Evolutionary conservation across 2,797 vertebrate genomes (phyloP).

Genomic region (Pelochelys cantorii): DNA sequence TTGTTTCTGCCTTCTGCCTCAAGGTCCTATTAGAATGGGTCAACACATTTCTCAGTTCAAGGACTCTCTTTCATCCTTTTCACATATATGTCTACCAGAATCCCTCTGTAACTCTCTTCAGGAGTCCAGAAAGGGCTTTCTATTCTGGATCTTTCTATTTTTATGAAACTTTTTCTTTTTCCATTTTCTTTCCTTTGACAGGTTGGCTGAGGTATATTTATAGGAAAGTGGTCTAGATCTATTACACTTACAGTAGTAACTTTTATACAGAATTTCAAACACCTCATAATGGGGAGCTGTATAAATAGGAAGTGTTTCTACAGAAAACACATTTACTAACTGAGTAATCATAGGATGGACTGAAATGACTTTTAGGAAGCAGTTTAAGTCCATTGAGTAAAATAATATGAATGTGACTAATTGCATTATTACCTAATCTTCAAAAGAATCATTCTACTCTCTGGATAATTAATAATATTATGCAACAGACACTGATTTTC

Average conservation of each 20-base stretch:
- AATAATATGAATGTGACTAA: constrained; percentile 12
- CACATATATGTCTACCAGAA: background rate
- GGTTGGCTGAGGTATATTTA: background rate
- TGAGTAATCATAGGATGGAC: background rate
- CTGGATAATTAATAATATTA: constrained; percentile 4
- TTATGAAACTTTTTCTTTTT: background rate
- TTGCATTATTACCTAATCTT: background rate
- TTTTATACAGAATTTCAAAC: background rate
- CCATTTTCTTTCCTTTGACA: background rate
- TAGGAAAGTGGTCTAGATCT: background rate
- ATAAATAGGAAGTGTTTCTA: background rate
- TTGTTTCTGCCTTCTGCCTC: background rate
- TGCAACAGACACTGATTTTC: background rate
- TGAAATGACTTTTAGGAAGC: background rate
- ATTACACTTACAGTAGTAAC: background rate
- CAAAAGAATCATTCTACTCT: constrained; percentile 22
- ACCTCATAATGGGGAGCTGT: background rate
- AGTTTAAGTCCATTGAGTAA: background rate
- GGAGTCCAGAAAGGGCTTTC: background rate
- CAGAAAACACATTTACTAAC: background rate
- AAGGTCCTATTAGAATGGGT: background rate
- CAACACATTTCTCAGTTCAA: background rate
- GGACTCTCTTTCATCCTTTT: background rate
- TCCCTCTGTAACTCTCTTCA: background rate
- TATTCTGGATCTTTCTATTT: background rate